Evolutionary conservation across 2,888 invertebrate species (phyloP).

Genomic region (Zeuzera pyrina): DNA sequence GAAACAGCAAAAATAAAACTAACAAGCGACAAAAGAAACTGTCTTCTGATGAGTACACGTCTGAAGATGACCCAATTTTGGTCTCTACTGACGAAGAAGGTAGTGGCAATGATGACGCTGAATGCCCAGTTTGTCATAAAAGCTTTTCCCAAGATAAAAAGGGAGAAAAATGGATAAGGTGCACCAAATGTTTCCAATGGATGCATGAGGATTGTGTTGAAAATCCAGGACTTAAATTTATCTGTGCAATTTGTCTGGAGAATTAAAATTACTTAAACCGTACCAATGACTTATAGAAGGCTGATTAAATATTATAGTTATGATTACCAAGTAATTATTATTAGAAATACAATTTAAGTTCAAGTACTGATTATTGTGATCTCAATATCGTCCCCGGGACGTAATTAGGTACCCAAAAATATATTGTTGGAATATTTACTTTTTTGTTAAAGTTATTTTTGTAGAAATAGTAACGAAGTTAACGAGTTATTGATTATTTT

Average conservation of each 20-base stretch:
- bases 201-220: constrained; percentile 10
- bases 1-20: constrained; percentile 6
- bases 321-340: constrained; percentile 1
- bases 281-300: constrained; percentile 2
- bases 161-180: constrained; percentile 9
- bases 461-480: no score
- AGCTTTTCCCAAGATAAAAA: constrained; percentile 3
- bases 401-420: no score
- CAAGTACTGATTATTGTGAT: no score
- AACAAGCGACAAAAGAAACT: constrained; percentile 5
- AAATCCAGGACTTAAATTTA: constrained; percentile 6
- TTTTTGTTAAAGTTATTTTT: no score
- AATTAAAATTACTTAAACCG: constrained; percentile 9
- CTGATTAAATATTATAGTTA: constrained; percentile 8
- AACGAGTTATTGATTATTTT: no score
- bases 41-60: constrained; percentile 7
- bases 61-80: constrained; percentile 14
- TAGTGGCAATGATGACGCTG: constrained; percentile 1
- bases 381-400: no score
- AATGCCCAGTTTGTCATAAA: constrained; percentile 2
- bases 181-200: constrained; percentile 9
- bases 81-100: constrained; percentile 12
- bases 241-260: constrained; percentile 9
- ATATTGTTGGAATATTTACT: no score
- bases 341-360: no score